Evolutionary conservation across 2,888 invertebrate genomes (phyloP), one percentile per base, ranked within the genome.

Genomic region (Ennomos erosarius): DNA sequence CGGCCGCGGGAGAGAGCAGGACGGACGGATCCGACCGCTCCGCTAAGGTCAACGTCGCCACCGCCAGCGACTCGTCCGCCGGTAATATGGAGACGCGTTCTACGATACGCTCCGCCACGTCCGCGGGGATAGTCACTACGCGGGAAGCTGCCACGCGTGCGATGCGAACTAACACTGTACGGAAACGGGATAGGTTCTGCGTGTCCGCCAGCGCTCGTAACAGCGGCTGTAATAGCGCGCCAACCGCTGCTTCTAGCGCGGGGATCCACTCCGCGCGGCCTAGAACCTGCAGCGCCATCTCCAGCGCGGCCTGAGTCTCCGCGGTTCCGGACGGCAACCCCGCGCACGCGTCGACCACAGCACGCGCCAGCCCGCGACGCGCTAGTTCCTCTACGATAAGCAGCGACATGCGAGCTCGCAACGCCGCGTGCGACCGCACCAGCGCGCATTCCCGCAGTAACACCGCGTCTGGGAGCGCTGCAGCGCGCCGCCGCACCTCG

Each of bases 181-280:
- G 87, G 67, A 90, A 92, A 8, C 88, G 76, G 0, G 84, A 77
- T 66, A 92, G 90, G 67, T 92, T 91, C 48, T 84, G 87, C 1
- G 89, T 84, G 8, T 76, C 67, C 0, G 87, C 84, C 55, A 91
- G 79, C 0, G 75, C 69, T 12, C 73, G 58, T 72, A 91, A 77
- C 4, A 85, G 82, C 0, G 73, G 64, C 16, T 88, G 85, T 47
- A 13, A 1, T 10, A 78, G 54, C 0, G 76, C 74, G 1, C 72
- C 51, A 0, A 38, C 35, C 9, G 9, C 11, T n/a, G 38, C 47
- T 0, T n/a, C 39, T 33, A 11, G 39, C 12, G 9, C 38, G 33
- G 33, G 16, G 10, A 10, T 1, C 26, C 9, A 35, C 12, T 13
- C 10, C 13, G 35, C 13, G 12, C 50, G 1, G 42, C 9, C 87